phyloP scores from a whole-genome alignment of 2,888 invertebrate species.

The Melinopterus prodromus region DNA sequence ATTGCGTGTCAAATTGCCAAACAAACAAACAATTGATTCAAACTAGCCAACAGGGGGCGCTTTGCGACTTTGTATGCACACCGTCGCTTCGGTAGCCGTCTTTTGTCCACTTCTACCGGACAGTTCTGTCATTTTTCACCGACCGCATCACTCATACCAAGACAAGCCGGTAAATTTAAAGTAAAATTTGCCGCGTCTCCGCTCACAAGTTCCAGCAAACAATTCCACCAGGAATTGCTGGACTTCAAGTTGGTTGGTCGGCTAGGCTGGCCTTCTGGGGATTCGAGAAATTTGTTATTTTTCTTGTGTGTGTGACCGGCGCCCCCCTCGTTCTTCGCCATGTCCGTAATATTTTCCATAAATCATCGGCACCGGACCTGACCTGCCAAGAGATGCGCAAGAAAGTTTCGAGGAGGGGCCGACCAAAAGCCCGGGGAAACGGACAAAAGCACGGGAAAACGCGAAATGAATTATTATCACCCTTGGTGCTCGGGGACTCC shows the following conservation, averaged over 20 bases:
- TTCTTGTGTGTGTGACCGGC: constrained; percentile 50
- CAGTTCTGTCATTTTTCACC: constrained; percentile 27
- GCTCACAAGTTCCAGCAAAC: constrained; percentile 48
- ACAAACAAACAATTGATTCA: constrained; percentile 4
- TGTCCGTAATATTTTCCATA: constrained; percentile 63
- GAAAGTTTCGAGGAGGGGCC: constrained; percentile 53
- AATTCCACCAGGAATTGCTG: constrained; percentile 48
- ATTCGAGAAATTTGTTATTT: constrained; percentile 58
- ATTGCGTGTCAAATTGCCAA: neutral
- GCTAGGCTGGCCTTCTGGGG: constrained; percentile 46
- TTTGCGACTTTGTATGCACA: constrained; percentile 11
- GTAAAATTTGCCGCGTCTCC: constrained; percentile 55
- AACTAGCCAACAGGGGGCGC: neutral
- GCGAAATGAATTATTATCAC: constrained; percentile 57
- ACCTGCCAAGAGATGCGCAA: constrained; percentile 53
- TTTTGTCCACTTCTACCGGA: constrained; percentile 10
- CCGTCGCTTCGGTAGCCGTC: constrained; percentile 10
- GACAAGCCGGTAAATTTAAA: constrained; percentile 50
- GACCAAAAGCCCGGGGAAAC: constrained; percentile 47
- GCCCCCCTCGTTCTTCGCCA: constrained; percentile 35
- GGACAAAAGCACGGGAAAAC: constrained; percentile 48
- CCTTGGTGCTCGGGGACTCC: constrained; percentile 43
- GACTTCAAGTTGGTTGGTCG: constrained; percentile 49
- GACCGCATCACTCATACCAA: constrained; percentile 37
- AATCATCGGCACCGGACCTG: constrained; percentile 60